phyloP scores from a whole-genome alignment of 1,140 invertebrate genomes.

The Agrypnia vestita region DNA sequence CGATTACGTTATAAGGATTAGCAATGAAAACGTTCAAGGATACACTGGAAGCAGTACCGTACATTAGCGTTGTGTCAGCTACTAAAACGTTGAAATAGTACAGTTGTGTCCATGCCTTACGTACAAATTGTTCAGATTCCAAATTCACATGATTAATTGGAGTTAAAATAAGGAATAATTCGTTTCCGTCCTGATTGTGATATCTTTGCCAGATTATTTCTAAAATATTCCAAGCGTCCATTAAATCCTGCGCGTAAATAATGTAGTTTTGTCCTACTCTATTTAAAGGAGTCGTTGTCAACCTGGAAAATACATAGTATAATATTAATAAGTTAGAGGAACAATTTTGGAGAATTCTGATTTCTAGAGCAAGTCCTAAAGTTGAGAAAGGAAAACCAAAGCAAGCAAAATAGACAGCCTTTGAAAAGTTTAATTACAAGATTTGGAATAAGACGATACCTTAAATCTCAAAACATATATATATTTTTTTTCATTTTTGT shows the following conservation, averaged over 20 bases:
- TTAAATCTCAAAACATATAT: too few relatives aligned
- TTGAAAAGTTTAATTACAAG: too few relatives aligned
- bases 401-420: too few relatives aligned
- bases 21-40: neutral
- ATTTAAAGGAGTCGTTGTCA: neutral
- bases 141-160: neutral
- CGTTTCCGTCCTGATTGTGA: neutral
- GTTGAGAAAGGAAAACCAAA: too few relatives aligned
- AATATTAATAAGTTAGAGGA: too few relatives aligned
- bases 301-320: neutral
- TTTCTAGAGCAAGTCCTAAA: too few relatives aligned
- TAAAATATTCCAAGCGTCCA: conserved; percentile 24
- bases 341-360: too few relatives aligned
- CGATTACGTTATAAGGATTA: conserved; percentile 7
- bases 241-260: conserved; percentile 1
- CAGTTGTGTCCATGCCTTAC: conserved; percentile 7
- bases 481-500: too few relatives aligned
- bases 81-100: conserved; percentile 11
- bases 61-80: neutral
- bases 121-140: neutral
- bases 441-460: too few relatives aligned
- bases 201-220: neutral
- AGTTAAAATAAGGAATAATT: conserved; percentile 4
- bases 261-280: neutral
- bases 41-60: neutral